Evolutionary conservation across 2,797 vertebrate genomes (phyloP).

Genomic region (Bovichtus diacanthus): DNA sequence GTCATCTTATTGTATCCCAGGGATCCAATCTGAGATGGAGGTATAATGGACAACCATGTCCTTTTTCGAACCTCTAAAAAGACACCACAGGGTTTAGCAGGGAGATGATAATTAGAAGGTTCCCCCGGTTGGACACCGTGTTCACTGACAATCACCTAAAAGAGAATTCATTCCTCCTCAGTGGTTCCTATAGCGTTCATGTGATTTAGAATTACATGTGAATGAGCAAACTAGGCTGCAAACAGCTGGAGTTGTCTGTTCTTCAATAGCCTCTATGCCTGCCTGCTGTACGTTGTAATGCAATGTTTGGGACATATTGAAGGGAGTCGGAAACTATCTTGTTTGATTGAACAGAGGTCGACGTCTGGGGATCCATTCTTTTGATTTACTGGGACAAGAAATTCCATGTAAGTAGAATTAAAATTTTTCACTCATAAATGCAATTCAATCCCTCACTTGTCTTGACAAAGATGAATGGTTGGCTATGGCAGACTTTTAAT

Average conservation of each 20-base stretch:
- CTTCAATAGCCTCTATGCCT: conserved; percentile 45
- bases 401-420: conserved; percentile 54
- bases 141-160: conserved; percentile 54
- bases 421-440: conserved; percentile 65
- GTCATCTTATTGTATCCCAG: conserved; percentile 47
- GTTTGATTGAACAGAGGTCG: conserved; percentile 57
- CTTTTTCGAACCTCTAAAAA: conserved; percentile 51
- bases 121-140: conserved; percentile 61
- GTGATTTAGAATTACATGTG: conserved; percentile 63
- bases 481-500: conserved; percentile 66
- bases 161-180: conserved; percentile 59
- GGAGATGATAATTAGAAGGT: conserved; percentile 67
- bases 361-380: conserved; percentile 51
- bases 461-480: conserved; percentile 69
- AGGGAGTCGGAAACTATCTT: conserved; percentile 45
- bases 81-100: conserved; percentile 52
- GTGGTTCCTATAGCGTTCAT: conserved; percentile 48
- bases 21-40: conserved; percentile 42
- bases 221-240: conserved; percentile 59
- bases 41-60: conserved; percentile 52
- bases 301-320: conserved; percentile 50
- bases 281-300: conserved; percentile 62
- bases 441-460: conserved; percentile 52
- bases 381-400: conserved; percentile 65
- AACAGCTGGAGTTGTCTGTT: conserved; percentile 65